phyloP scores from a whole-genome alignment of 1,140 invertebrate genomes.

The Hyposmocoma kahamanoa region DNA sequence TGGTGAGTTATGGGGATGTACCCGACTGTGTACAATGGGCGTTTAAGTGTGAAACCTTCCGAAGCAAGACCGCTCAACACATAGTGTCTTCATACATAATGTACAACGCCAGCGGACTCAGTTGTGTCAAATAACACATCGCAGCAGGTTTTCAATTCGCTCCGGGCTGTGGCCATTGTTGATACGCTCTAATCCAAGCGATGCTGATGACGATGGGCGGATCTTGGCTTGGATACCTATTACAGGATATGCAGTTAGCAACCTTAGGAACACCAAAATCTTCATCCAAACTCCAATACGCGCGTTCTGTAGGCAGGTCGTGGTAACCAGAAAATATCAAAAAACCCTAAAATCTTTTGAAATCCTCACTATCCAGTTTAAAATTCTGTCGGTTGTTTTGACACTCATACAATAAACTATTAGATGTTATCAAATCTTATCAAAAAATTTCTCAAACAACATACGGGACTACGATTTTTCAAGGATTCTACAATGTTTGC shows the following conservation, averaged over 20 bases:
- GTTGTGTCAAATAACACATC: conserved; percentile 26
- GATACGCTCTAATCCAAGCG: conserved; percentile 18
- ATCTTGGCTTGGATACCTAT: conserved; percentile 30
- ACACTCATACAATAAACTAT: conserved; percentile 25
- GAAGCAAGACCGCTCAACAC: conserved; percentile 27
- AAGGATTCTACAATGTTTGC: conserved; percentile 5
- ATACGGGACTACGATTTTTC: conserved; percentile 20
- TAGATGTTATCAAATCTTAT: conserved; percentile 22
- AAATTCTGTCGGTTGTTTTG: conserved; percentile 38
- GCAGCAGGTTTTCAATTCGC: conserved; percentile 23
- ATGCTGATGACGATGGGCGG: conserved; percentile 21
- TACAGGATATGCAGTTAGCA: conserved; percentile 27
- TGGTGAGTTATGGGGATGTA: no score
- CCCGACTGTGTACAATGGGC: neutral
- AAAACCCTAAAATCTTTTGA: conserved; percentile 36
- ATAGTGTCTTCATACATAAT: conserved; percentile 27
- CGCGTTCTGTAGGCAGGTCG: conserved; percentile 28
- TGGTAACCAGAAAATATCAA: conserved; percentile 41
- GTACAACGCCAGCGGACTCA: conserved; percentile 24
- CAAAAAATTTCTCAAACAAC: conserved; percentile 33
- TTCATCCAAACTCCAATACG: conserved; percentile 38
- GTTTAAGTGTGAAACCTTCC: conserved; percentile 17
- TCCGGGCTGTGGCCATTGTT: conserved; percentile 28
- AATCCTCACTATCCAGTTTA: conserved; percentile 24
- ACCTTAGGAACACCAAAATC: conserved; percentile 34